Conservation (phyloP, 1,140 invertebrate species). For the Octopus bimaculoides region DNA sequence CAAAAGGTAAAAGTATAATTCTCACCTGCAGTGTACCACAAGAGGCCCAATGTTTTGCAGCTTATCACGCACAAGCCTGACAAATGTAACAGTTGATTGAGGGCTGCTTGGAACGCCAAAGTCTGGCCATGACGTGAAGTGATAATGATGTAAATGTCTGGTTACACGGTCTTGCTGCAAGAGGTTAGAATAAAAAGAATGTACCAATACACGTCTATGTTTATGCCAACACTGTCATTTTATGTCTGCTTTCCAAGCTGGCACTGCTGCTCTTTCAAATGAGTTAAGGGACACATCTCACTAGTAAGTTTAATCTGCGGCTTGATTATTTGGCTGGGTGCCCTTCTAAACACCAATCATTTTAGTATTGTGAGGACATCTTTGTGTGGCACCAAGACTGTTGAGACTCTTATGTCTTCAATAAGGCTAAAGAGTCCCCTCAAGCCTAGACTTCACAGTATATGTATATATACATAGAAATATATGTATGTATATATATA, state of each 20-base stretch:
- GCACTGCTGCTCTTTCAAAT: too few relatives aligned
- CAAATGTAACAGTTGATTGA: slow-evolving; percentile 93
- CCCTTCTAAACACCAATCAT: too few relatives aligned
- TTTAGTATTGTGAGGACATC: too few relatives aligned
- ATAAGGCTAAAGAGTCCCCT: too few relatives aligned
- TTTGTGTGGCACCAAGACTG: too few relatives aligned
- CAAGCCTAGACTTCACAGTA: neutral
- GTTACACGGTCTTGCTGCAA: slow-evolving; percentile 63
- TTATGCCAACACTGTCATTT: too few relatives aligned
- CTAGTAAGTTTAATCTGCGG: too few relatives aligned
- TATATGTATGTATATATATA: neutral
- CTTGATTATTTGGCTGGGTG: too few relatives aligned
- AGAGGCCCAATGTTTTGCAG: slow-evolving; percentile 87
- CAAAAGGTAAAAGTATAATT: neutral
- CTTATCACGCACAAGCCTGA: slow-evolving; percentile 75
- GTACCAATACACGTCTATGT: too few relatives aligned
- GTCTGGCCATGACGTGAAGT: slow-evolving; percentile 99
- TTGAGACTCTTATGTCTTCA: too few relatives aligned
- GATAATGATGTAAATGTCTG: slow-evolving; percentile 91
- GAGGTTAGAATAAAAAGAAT: slow-evolving; percentile 12
- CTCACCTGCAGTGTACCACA: slow-evolving; percentile 83
- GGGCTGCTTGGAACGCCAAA: slow-evolving; percentile 97
- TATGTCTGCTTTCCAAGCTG: too few relatives aligned
- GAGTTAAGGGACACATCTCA: too few relatives aligned
- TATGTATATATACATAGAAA: neutral